phyloP scores from a whole-genome alignment of 2,113 vertebrate genomes.

The Strigops habroptila region DNA sequence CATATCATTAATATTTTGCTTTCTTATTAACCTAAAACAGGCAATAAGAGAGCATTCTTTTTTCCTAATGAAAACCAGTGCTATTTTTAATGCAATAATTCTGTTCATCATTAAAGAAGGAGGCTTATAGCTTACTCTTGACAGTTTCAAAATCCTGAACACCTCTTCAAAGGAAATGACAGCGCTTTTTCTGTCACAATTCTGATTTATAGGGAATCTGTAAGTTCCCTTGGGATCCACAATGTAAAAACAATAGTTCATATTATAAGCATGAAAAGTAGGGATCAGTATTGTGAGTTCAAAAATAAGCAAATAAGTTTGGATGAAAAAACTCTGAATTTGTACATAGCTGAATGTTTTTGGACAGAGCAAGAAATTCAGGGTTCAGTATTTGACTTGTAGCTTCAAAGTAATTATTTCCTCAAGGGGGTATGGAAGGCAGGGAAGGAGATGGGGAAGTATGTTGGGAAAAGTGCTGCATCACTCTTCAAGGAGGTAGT shows the following conservation, averaged over 20 bases:
- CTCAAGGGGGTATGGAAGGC: neutral
- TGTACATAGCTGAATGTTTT: neutral
- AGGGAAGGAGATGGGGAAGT: neutral
- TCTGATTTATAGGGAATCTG: neutral
- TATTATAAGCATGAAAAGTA: neutral
- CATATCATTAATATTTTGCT: neutral
- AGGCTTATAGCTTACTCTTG: neutral
- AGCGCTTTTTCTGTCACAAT: neutral
- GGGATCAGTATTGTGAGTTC: neutral
- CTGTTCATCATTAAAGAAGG: neutral
- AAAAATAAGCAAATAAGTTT: neutral
- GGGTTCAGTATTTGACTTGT: neutral
- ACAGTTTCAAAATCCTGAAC: neutral
- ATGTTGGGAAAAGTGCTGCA: neutral
- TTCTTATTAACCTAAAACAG: neutral
- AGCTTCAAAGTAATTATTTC: neutral
- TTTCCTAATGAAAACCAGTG: neutral
- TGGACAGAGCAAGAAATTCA: neutral
- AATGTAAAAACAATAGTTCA: neutral
- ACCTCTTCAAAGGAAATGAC: neutral
- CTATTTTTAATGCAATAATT: neutral
- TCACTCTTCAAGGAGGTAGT: neutral
- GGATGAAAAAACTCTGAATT: neutral
- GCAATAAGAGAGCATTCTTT: neutral
- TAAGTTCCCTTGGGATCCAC: neutral